Conservation (phyloP, 2,888 invertebrate species). For the Trypoxylon attenuatum region DNA sequence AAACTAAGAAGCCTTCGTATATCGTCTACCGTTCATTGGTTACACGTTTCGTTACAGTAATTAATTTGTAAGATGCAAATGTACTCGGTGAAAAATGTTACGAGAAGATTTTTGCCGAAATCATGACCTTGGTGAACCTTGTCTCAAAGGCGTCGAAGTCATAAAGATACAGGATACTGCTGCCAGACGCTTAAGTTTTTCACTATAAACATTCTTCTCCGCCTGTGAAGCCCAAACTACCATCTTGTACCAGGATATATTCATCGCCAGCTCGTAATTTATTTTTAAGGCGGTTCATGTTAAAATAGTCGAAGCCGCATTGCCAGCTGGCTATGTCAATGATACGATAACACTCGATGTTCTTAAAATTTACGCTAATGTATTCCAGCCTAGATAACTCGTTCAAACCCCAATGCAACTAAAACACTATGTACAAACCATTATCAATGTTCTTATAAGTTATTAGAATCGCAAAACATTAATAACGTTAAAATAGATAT, state of each 20-base stretch:
- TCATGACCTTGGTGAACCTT: constrained; percentile 24
- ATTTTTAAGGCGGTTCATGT: constrained; percentile 43
- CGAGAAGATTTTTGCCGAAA: neutral
- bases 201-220: constrained; percentile 47
- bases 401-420: too few relatives aligned
- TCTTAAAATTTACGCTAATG: constrained; percentile 52
- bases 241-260: constrained; percentile 48
- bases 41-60: too few relatives aligned
- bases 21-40: too few relatives aligned
- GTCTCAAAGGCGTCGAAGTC: constrained; percentile 22
- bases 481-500: too few relatives aligned
- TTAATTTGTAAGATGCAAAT: too few relatives aligned
- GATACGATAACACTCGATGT: constrained; percentile 40
- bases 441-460: too few relatives aligned
- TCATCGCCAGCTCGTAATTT: constrained; percentile 49
- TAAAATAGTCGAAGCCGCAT: constrained; percentile 42
- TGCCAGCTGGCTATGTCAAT: constrained; percentile 40
- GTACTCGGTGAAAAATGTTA: too few relatives aligned
- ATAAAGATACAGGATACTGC: constrained; percentile 27
- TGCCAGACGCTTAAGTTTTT: constrained; percentile 44
- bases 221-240: constrained; percentile 33
- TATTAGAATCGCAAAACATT: too few relatives aligned
- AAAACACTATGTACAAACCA: too few relatives aligned
- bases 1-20: too few relatives aligned
- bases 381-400: too few relatives aligned